phyloP scores from a whole-genome alignment of 2,797 vertebrate genomes.

The Etheostoma perlongum region DNA sequence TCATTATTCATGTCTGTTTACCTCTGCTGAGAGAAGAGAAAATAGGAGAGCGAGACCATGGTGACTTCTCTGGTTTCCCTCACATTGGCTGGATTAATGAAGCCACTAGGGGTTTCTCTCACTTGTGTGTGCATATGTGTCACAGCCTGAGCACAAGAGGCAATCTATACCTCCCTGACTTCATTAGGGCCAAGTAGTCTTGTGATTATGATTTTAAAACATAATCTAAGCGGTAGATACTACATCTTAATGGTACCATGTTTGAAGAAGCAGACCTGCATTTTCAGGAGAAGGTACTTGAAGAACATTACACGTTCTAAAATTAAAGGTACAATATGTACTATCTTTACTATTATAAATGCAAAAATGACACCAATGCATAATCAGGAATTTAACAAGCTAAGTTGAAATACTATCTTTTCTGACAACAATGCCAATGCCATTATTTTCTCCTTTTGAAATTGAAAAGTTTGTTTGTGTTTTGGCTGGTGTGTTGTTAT shows the following conservation, averaged over 20 bases:
- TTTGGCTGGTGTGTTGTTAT: no score
- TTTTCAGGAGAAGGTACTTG: conserved; percentile 1
- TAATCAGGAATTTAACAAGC: no score
- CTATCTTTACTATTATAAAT: no score
- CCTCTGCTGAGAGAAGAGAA: conserved; percentile 61
- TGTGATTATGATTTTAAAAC: conserved; percentile 55
- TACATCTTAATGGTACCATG: conserved; percentile 16
- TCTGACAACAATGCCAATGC: no score
- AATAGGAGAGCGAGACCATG: conserved; percentile 55
- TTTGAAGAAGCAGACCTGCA: conserved; percentile 10
- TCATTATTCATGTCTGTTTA: conserved; percentile 79
- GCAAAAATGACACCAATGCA: no score
- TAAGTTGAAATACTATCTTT: no score
- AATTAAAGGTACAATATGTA: no score
- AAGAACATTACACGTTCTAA: not conserved
- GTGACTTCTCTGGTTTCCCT: conserved; percentile 76
- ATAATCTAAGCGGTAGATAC: conserved; percentile 37
- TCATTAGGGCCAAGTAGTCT: conserved; percentile 54
- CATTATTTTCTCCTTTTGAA: no score
- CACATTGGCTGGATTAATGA: conserved; percentile 79
- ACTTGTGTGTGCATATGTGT: conserved; percentile 47
- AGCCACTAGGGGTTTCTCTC: conserved; percentile 75
- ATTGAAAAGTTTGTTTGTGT: no score
- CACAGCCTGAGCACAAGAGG: conserved; percentile 46
- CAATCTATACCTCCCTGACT: conserved; percentile 53